Conservation (phyloP, 37 sponge, comb jelly and placozoan species). For the Diacarnus erythraeanus region DNA sequence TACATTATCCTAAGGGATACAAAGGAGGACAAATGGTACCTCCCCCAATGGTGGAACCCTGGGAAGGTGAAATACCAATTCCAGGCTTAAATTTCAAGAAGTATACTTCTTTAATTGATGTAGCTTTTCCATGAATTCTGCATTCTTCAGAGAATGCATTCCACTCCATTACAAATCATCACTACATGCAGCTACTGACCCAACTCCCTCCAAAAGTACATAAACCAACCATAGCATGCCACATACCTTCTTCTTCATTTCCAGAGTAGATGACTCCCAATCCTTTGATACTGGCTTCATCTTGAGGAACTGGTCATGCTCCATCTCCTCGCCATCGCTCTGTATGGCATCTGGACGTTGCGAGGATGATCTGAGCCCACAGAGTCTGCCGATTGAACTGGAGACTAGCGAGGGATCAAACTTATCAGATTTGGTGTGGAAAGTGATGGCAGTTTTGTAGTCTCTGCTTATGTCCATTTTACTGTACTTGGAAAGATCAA, state of each 20-base stretch:
- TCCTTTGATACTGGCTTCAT: constrained; percentile 21
- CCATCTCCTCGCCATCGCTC: constrained; percentile 7
- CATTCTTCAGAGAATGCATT: not conserved
- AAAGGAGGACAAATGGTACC: no score
- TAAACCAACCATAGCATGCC: no score
- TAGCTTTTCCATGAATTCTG: no score
- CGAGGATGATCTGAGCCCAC: not conserved
- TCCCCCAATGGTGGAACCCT: no score
- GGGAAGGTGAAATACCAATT: no score
- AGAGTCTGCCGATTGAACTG: constrained; percentile 15
- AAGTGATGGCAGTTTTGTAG: constrained; percentile 17
- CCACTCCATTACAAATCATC: not conserved
- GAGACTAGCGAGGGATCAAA: not conserved
- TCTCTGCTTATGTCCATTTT: not conserved
- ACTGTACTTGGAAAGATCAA: constrained; percentile 15
- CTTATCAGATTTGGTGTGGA: constrained; percentile 7
- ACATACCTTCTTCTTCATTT: constrained; percentile 28
- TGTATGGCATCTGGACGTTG: not conserved
- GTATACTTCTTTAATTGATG: no score
- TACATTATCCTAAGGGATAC: no score
- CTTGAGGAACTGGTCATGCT: constrained; percentile 16
- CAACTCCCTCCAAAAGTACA: no score
- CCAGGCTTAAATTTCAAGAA: no score
- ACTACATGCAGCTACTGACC: not conserved
- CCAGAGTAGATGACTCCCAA: constrained; percentile 29